A percentile compares a stretch with the other conserved stretches of the same genome.
Evolutionary conservation across 2,113 vertebrate species (phyloP).

Genomic region (Echinops telfairi): DNA sequence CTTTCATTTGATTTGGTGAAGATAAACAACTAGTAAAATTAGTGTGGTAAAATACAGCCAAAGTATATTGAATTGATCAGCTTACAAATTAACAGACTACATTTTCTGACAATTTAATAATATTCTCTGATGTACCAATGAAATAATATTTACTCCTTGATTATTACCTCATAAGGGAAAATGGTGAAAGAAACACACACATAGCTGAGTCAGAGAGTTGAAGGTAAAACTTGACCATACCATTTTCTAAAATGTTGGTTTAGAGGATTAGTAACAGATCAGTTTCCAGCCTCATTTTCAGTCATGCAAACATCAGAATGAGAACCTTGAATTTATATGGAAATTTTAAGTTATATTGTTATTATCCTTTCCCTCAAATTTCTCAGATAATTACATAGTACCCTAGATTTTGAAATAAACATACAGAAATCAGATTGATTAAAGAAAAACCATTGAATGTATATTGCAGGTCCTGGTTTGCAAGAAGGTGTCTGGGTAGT

Average conservation of each 20-base stretch:
- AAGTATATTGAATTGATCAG: neutral
- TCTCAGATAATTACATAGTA: constrained; percentile 2
- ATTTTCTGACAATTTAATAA: neutral
- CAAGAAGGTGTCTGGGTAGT: neutral
- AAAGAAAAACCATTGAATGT: neutral
- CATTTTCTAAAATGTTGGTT: neutral
- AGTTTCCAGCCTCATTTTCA: neutral
- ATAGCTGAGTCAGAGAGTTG: neutral
- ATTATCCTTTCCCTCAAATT: neutral
- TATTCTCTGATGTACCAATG: neutral
- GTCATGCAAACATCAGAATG: neutral
- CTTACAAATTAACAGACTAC: neutral
- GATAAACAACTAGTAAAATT: neutral
- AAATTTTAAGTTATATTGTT: neutral
- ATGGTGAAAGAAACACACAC: neutral
- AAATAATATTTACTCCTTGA: neutral
- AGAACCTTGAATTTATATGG: neutral
- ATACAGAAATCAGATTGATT: neutral
- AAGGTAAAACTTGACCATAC: neutral
- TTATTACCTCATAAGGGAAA: neutral
- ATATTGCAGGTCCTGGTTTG: neutral
- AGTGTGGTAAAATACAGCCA: neutral
- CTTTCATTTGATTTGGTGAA: neutral
- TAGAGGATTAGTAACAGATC: neutral
- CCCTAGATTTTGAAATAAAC: neutral